phyloP scores from a whole-genome alignment of 1,140 invertebrate species.

The Nylanderia fulva region DNA sequence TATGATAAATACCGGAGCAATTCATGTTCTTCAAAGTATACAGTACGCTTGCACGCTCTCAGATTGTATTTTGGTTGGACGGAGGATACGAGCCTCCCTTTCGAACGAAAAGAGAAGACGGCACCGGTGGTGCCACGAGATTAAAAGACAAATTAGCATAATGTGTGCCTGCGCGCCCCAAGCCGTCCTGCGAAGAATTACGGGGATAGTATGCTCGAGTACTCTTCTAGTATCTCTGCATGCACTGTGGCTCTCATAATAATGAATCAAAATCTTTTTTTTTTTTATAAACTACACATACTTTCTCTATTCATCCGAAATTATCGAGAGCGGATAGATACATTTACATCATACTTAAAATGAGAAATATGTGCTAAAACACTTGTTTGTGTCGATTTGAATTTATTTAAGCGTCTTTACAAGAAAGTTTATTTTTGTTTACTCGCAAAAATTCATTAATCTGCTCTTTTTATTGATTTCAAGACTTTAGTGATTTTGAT shows the following conservation, averaged over 20 bases:
- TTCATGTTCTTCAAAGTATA: constrained; percentile 62
- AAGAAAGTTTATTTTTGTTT: not conserved
- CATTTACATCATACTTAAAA: no score
- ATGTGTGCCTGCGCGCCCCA: constrained; percentile 74
- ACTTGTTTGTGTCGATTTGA: not conserved
- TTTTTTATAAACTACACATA: not conserved
- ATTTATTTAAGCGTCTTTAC: not conserved
- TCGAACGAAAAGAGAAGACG: constrained; percentile 67
- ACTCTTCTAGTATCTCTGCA: constrained; percentile 62
- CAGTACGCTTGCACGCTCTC: constrained; percentile 64
- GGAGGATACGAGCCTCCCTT: constrained; percentile 32
- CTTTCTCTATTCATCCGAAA: not conserved
- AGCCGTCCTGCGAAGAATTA: constrained; percentile 40
- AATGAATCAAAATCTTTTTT: constrained; percentile 57
- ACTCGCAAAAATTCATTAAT: not conserved
- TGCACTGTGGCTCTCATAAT: constrained; percentile 44
- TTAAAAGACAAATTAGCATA: constrained; percentile 83
- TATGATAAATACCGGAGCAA: constrained; percentile 32
- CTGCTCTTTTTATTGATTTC: not conserved
- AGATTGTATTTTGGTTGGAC: constrained; percentile 67
- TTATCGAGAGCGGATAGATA: not conserved
- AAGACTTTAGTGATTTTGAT: constrained; percentile 27
- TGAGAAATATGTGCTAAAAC: not conserved
- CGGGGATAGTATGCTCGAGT: constrained; percentile 41
- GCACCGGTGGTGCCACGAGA: constrained; percentile 73